Base-by-base conservation (phyloP, 2,888 invertebrate genomes). In the Pandemis heparana region DNA sequence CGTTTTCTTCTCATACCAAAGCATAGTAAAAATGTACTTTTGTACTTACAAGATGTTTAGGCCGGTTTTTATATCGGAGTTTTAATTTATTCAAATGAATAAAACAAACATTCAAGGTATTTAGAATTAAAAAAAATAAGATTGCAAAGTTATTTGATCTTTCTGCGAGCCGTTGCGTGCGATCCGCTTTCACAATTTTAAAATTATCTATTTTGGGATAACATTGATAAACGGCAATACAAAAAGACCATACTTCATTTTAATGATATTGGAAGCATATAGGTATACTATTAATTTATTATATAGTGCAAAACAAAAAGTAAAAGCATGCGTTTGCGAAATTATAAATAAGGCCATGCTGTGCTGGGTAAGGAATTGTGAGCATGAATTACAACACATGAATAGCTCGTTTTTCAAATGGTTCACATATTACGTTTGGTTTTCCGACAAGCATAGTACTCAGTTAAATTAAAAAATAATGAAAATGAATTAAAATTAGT, bases 311-410 rank as follows among this genome's bases (percentile, higher is more conserved):
- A 23, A 46, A 63, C 7, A 14, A n/a, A 46, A 63, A 43, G 10
- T 23, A 68, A 72, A 73, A 43, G 46, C 63, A 73, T 69, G 68
- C 63, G 8, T 16, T 46, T 48, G 56, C 39, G 9, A 16, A 62
- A 46, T 63, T 7, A 46, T 8, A 32, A 41, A 56, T 53, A 48
- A 61, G 23, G 18, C 61, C 14, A 18, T 10, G 23, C 23, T 32
- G 63, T 62, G n/a, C 23, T 38, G n/a, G 10, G 46, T 32, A 32
- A n/a, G n/a, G 12, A 64, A 18, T 18, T 43, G 4, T 63, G 56
- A 23, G 18, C 9, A 56, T 23, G 56, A 32, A 32, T 32, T 56
- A 56, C 23, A 23, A n/a, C 16, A 51, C 3, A 56, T 56, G 56
- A 12, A 23, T 56, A 12, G 12, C 23, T 23, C 23, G n/a, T 18